Evolutionary conservation across 2,888 invertebrate species (phyloP).

Genomic region (Caenorhabditis afra): DNA sequence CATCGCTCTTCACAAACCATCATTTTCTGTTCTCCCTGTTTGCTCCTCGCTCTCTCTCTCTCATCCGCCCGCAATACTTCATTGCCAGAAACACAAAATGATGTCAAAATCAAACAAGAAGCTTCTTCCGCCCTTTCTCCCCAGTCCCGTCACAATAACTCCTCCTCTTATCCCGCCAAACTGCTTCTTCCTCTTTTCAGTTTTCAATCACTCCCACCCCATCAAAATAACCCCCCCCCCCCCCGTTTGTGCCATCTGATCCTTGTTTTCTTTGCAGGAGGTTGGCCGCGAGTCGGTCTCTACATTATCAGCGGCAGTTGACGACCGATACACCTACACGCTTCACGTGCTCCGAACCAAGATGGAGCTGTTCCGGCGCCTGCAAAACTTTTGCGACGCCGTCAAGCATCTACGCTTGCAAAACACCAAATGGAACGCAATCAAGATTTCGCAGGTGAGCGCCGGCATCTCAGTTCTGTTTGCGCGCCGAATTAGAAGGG

Average conservation of each 20-base stretch:
- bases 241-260: neutral
- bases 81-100: conserved; percentile 32
- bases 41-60: conserved; percentile 35
- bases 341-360: conserved; percentile 60
- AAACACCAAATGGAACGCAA: conserved; percentile 66
- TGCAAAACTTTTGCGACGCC: conserved; percentile 77
- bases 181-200: neutral
- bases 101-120: conserved; percentile 21
- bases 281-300: conserved; percentile 69
- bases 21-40: conserved; percentile 19
- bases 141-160: conserved; percentile 14
- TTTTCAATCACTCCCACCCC: conserved; percentile 3
- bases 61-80: no score
- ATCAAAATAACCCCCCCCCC: conserved; percentile 12
- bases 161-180: neutral
- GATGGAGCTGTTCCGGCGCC: conserved; percentile 73
- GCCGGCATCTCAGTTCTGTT: conserved; percentile 9
- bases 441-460: conserved; percentile 66
- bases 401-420: conserved; percentile 65
- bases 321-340: conserved; percentile 66
- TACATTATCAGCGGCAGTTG: conserved; percentile 58
- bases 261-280: conserved; percentile 62
- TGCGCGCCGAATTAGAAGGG: conserved; percentile 20
- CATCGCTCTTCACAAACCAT: conserved; percentile 20
- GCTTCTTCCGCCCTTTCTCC: conserved; percentile 7